Percentiles rank a stretch among this genome's conserved stretches.
These are phyloP conservation scores for Brachycybe producta DNA, from an alignment of 2,888 invertebrate genomes.

Conservation along the genomic window DNA sequence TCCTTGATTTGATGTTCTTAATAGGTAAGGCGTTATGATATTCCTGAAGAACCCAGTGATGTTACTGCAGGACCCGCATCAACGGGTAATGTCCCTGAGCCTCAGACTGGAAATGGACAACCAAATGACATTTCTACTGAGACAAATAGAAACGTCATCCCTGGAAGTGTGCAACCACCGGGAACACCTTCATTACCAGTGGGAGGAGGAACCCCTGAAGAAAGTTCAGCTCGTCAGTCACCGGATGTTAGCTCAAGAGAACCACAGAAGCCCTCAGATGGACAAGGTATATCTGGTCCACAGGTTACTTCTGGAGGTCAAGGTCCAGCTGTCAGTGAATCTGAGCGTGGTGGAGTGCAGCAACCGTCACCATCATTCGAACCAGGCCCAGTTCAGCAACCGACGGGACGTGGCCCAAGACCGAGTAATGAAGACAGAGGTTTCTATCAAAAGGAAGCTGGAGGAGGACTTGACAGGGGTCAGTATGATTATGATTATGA, in stretches of 20 bases:
- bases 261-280: too few relatives aligned
- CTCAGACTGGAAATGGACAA: not conserved
- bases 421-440: not conserved
- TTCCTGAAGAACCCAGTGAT: constrained; percentile 4
- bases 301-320: too few relatives aligned
- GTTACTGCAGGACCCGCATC: not conserved
- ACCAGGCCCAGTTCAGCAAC: constrained; percentile 5
- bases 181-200: not conserved
- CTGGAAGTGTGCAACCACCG: not conserved
- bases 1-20: too few relatives aligned
- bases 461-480: not conserved
- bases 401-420: constrained; percentile 1
- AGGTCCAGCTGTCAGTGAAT: too few relatives aligned
- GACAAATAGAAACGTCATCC: not conserved
- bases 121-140: not conserved
- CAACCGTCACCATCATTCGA: not conserved
- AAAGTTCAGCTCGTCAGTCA: too few relatives aligned
- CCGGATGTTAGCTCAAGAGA: too few relatives aligned
- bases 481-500: not conserved
- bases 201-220: too few relatives aligned
- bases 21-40: constrained; percentile 4
- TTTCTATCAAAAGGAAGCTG: not conserved
- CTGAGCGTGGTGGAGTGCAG: too few relatives aligned
- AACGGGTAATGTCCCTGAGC: not conserved
- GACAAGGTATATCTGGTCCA: too few relatives aligned